phyloP scores from a whole-genome alignment of 2,888 invertebrate genomes.

The Melanchra persicariae region DNA sequence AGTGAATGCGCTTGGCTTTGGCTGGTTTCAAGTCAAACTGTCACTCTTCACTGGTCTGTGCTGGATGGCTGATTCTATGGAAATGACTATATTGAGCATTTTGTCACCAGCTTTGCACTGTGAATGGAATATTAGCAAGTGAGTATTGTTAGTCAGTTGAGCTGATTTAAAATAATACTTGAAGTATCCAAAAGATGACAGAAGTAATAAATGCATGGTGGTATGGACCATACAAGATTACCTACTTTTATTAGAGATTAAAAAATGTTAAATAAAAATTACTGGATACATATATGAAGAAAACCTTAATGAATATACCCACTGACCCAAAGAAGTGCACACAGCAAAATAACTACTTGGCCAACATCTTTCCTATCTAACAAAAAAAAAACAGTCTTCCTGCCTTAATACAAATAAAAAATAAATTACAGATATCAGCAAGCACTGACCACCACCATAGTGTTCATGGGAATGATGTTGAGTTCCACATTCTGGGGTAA shows the following conservation, averaged over 20 bases:
- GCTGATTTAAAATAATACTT: neutral
- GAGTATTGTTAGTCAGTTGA: slow-evolving; percentile 54
- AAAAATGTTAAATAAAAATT: too few species aligned
- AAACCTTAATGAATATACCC: neutral
- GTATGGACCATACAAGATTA: too few species aligned
- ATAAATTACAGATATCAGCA: slow-evolving; percentile 93
- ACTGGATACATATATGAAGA: neutral
- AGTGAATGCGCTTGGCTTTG: slow-evolving; percentile 96
- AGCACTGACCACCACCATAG: slow-evolving; percentile 97
- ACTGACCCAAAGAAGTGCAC: too few species aligned
- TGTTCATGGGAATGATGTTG: slow-evolving; percentile 99
- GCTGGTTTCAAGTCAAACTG: slow-evolving; percentile 97
- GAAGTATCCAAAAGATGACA: neutral
- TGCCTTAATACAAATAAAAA: neutral
- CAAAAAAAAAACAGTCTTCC: neutral
- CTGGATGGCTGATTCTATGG: slow-evolving; percentile 99
- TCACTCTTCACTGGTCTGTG: slow-evolving; percentile 96
- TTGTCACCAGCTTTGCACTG: slow-evolving; percentile 98
- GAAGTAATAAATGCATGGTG: neutral
- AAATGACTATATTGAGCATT: slow-evolving; percentile 99
- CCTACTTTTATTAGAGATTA: too few species aligned
- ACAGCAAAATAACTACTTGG: neutral
- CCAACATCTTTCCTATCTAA: neutral
- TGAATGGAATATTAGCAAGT: slow-evolving; percentile 97
- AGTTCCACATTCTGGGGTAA: slow-evolving; percentile 99